Conservation (phyloP, 1,140 invertebrate genomes). For the Papilio glaucus region DNA sequence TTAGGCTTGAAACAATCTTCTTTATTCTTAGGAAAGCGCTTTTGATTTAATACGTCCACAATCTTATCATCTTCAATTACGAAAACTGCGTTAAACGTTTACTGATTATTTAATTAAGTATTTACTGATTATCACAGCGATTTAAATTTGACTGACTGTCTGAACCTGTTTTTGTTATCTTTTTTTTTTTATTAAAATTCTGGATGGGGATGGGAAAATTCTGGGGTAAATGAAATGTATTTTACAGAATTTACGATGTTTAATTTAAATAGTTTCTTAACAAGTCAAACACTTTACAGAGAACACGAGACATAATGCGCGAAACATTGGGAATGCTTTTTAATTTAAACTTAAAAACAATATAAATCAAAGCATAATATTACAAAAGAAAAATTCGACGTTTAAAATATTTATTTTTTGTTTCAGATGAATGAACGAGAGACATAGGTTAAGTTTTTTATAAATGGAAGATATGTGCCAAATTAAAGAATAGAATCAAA, state of each 20-base stretch:
- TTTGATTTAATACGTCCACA: slow-evolving; percentile 4
- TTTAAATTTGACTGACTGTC: no score
- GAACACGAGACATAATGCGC: neutral
- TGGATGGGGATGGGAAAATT: neutral
- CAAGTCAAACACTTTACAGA: neutral
- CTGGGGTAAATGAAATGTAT: neutral
- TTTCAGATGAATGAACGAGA: slow-evolving; percentile 34
- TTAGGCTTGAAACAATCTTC: slow-evolving; percentile 36
- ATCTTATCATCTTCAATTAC: neutral
- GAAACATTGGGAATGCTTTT: neutral
- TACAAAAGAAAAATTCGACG: neutral
- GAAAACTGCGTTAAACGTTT: neutral
- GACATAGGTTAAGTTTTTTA: slow-evolving; percentile 20
- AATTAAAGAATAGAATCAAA: slow-evolving; percentile 52
- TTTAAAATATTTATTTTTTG: slow-evolving; percentile 8
- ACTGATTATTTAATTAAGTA: neutral
- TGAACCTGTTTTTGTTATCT: no score
- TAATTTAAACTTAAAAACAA: neutral
- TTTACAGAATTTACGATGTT: neutral
- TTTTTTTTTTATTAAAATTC: neutral
- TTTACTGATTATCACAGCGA: neutral
- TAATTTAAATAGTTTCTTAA: neutral
- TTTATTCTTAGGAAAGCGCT: slow-evolving; percentile 24
- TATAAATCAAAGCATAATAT: slow-evolving; percentile 25
- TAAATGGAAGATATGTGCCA: slow-evolving; percentile 38